Evolutionary conservation across 2,113 vertebrate species (phyloP).

Genomic region (Corythornis vintsioides): DNA sequence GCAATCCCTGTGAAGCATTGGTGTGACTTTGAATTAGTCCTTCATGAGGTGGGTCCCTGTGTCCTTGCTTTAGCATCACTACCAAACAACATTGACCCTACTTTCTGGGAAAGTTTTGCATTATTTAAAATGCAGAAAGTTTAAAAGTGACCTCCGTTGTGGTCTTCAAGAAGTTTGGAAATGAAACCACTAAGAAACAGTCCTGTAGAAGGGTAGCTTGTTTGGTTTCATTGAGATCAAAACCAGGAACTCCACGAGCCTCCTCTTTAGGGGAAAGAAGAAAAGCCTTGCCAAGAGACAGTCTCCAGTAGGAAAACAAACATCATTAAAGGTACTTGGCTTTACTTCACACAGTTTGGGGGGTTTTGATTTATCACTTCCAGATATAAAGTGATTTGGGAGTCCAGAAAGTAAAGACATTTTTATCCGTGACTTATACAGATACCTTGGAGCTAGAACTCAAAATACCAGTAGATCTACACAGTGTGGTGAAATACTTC

Average conservation of each 20-base stretch:
- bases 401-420: neutral
- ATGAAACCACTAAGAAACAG: neutral
- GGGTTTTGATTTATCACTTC: neutral
- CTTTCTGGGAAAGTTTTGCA: neutral
- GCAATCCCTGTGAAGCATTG: neutral
- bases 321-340: neutral
- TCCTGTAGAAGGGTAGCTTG: accelerated
- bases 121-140: neutral
- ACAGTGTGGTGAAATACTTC: neutral
- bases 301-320: neutral
- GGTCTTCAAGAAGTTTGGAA: neutral
- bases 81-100: neutral
- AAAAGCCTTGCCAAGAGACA: neutral
- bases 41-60: neutral
- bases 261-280: neutral
- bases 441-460: neutral
- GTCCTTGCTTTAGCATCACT: neutral
- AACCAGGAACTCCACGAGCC: neutral
- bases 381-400: neutral
- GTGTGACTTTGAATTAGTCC: neutral
- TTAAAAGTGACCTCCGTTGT: neutral
- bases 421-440: neutral
- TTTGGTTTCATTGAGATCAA: neutral
- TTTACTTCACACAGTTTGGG: neutral
- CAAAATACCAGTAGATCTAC: accelerated